These are phyloP conservation scores for Mystacides longicornis DNA, from an alignment of 2,888 invertebrate species.

Conservation along the genomic window DNA sequence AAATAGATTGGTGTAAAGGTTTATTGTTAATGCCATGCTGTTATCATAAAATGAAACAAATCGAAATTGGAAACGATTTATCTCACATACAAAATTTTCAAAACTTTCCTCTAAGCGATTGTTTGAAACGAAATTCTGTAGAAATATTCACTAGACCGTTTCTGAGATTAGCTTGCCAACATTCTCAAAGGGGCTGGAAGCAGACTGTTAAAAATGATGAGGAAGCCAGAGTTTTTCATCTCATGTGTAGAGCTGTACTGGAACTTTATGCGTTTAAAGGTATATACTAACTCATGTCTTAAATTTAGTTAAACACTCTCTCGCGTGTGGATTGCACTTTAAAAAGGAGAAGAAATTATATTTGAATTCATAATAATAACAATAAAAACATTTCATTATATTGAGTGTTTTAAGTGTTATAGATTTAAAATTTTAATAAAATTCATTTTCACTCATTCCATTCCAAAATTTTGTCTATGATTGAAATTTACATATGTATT, in stretches of 20 bases:
- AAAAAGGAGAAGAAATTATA: too few species aligned
- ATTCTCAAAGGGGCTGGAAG: constrained; percentile 48
- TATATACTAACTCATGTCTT: too few species aligned
- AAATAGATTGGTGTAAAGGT: constrained; percentile 47
- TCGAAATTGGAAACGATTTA: too few species aligned
- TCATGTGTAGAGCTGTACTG: constrained; percentile 54
- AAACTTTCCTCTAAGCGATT: constrained; percentile 60
- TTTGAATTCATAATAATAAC: too few species aligned
- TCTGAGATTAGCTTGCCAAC: constrained; percentile 65
- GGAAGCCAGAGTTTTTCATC: constrained; percentile 37
- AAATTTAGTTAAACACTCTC: too few species aligned
- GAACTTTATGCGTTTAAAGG: constrained; percentile 52
- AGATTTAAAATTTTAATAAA: too few species aligned
- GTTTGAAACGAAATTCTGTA: constrained; percentile 38
- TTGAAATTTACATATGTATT: background rate
- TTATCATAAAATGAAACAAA: constrained; percentile 58
- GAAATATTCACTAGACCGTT: constrained; percentile 50
- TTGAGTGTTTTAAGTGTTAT: too few species aligned
- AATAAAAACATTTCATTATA: too few species aligned
- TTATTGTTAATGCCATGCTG: constrained; percentile 71
- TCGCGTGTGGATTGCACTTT: too few species aligned
- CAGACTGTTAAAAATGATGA: constrained; percentile 39
- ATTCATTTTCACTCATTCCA: too few species aligned
- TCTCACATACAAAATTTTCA: background rate
- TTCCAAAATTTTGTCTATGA: too few species aligned